Evolutionary conservation across 1,140 invertebrate genomes (phyloP), one percentile per base, ranked within the genome.

Genomic region (Drosophila asahinai): DNA sequence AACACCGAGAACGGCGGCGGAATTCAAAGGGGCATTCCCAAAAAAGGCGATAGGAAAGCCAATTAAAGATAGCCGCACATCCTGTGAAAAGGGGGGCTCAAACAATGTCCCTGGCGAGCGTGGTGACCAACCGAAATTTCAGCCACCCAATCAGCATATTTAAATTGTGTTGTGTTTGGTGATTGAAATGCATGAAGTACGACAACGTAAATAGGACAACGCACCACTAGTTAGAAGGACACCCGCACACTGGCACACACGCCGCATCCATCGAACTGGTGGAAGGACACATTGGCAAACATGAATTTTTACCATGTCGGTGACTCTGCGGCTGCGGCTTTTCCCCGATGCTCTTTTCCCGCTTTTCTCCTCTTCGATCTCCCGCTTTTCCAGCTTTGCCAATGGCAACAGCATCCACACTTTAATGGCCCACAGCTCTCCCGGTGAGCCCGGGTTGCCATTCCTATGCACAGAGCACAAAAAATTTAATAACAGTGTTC

Each of bases 61-160:
- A 86, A 86, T 86, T 86, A 79, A 86, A 86, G 82, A 75, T 66
- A 74, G 74, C 19, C 43, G 1, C 30, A 12, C 17, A 30, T 45
- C 7, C 59, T 30, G 22, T 14, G 17, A 19, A 19, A 40, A 1
- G 22, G 17, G 6, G 64, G 38, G 14, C 38, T 48, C 38, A 73
- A 73, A 63, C 57, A 57, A 61, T 81, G 80, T 73, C 45, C 71
- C 65, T 48, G 43, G 55, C 38, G 49, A 49, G 55, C 25, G 59
- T 78, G 78, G 67, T 47, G 75, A 66, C 68, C 65, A 79, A 86
- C 83, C 79, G 62, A 86, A 86, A 82, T 82, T 71, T 86, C 82
- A 81, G 83, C 78, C 71, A 89, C 86, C 86, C 86, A 89, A 89
- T 89, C 86, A 91, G 86, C 86, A 89, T 89, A 89, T 89, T 89